Evolutionary conservation across 1,140 invertebrate genomes (phyloP).

Genomic region (Anastatus disparis): DNA sequence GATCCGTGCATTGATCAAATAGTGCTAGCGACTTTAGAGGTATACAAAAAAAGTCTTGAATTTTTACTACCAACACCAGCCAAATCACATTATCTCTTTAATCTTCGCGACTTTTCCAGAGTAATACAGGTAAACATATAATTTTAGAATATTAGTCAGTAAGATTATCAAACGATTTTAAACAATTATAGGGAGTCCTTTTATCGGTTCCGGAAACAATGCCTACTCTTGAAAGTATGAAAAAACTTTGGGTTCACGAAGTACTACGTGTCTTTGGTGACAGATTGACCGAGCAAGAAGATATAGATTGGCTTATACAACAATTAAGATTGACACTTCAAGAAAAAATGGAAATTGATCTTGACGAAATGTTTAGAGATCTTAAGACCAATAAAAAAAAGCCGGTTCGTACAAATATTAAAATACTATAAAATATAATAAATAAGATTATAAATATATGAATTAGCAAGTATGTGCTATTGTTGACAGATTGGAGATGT

Average conservation of each 20-base stretch:
- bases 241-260: conserved; percentile 95
- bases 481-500: conserved; percentile 75
- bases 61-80: conserved; percentile 89
- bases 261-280: conserved; percentile 94
- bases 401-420: conserved; percentile 26
- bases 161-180: background rate
- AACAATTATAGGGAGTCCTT: conserved; percentile 79
- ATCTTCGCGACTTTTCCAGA: conserved; percentile 92
- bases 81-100: conserved; percentile 95
- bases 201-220: conserved; percentile 93
- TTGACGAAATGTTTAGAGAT: conserved; percentile 64
- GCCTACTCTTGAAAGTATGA: conserved; percentile 87
- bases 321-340: conserved; percentile 73
- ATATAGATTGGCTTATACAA: conserved; percentile 84
- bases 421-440: background rate
- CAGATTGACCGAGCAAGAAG: conserved; percentile 84
- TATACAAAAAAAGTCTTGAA: conserved; percentile 86
- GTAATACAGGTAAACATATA: conserved; percentile 78
- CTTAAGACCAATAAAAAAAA: conserved; percentile 29
- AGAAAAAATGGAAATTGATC: conserved; percentile 66
- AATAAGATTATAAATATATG: background rate
- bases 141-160: background rate
- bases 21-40: conserved; percentile 84
- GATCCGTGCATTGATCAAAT: conserved; percentile 92
- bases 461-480: background rate